phyloP scores from a whole-genome alignment of 2,888 invertebrate species.

The Leptogaster cylindrica region DNA sequence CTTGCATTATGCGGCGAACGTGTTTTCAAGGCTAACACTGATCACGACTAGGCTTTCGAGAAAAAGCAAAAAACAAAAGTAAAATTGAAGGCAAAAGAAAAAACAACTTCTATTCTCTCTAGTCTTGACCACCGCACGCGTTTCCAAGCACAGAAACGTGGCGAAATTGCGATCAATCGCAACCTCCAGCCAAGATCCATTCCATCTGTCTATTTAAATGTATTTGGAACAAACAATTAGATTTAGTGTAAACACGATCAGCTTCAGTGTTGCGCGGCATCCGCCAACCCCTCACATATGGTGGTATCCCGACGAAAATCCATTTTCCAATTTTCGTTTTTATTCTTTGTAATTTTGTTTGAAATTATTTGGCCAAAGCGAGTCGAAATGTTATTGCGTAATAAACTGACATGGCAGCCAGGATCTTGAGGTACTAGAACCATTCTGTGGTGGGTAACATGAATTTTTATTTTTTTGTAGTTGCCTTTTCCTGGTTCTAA shows the following conservation, averaged over 20 bases:
- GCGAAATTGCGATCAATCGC: constrained; percentile 21
- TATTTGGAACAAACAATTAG: constrained; percentile 36
- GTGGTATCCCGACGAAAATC: constrained; percentile 3
- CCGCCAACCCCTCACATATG: constrained; percentile 1
- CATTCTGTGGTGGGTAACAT: too few relatives aligned
- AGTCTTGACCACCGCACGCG: not conserved
- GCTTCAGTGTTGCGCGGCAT: not conserved
- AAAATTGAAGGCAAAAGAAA: too few relatives aligned
- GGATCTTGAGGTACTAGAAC: too few relatives aligned
- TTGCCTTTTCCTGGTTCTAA: too few relatives aligned
- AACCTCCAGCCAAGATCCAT: constrained; percentile 28
- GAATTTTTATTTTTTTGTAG: too few relatives aligned
- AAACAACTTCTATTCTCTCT: constrained; percentile 9
- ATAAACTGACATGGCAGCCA: too few relatives aligned
- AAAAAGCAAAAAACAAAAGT: too few relatives aligned
- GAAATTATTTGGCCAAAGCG: constrained; percentile 13
- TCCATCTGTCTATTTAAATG: constrained; percentile 39
- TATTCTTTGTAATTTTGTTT: constrained; percentile 5
- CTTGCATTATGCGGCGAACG: not conserved
- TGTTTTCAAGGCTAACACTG: constrained; percentile 7
- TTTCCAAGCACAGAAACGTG: constrained; percentile 9
- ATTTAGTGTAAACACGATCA: constrained; percentile 29
- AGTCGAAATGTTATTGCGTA: constrained; percentile 14
- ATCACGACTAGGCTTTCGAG: constrained; percentile 3
- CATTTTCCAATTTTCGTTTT: constrained; percentile 6